Base-by-base conservation (phyloP, 2,797 vertebrate species). In the Pipistrellus kuhlii region DNA sequence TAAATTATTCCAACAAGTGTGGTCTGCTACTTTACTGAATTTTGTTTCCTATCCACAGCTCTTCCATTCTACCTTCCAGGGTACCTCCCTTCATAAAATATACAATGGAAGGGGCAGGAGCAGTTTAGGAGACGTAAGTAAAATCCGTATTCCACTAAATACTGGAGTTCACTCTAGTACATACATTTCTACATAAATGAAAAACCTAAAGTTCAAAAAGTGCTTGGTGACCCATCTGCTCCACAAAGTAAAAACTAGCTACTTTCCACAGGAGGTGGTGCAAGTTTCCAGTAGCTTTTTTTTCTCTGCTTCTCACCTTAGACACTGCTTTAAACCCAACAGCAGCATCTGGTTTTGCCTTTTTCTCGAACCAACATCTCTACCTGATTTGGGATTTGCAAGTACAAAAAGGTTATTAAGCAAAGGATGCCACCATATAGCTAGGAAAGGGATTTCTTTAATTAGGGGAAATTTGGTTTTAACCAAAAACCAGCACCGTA, bases 131-230 rank as follows among this genome's bases (percentile, higher is more conserved):
- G 3, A 83, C 12, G 25, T 44, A 68, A 59, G n/a, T 6, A 41
- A 66, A 88, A 64, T 44, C 38, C 53, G 7, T 30, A 38, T 62
- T 11, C 2, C n/a, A 80, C 18, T 51, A 25, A 62, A 68, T 1
- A 64, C 5, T 68, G 8, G 30, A 48, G 32, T 41, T 64, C 66
- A 64, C 4, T 32, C 23, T 44, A 68, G 23, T 30, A 57, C 17
- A 53, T 14, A n/a, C 82, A 71, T 5, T n/a, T 77, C 57, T n/a
- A 80, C 11, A 75, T 32, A 53, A 69, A 62, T 57, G 51, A 75
- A 64, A 91, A 94, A 89, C 13, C 35, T 73, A 59, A 69, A 90
- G 48, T 51, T 59, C 81, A 90, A 88, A 41, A n/a, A 82, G 51
- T 32, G 6, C 9, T 59, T 91, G 59, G n/a, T 35, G 32, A 89